These are phyloP conservation scores for Coreoperca whiteheadi DNA, from an alignment of 2,113 vertebrate genomes.

Conservation along the genomic window DNA sequence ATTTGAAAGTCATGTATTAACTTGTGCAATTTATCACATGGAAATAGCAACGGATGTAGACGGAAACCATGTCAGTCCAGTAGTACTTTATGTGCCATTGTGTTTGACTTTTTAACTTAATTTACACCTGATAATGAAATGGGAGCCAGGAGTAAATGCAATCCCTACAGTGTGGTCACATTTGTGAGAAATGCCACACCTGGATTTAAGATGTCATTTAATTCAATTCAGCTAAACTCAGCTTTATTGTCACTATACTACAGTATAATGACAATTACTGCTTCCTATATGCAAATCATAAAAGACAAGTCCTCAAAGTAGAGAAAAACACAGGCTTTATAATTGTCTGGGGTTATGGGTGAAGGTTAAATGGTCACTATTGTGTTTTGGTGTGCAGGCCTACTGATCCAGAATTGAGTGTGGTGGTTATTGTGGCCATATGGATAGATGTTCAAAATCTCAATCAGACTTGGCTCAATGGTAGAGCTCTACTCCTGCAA, in stretches of 20 bases:
- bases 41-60: background rate
- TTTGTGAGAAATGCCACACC: background rate
- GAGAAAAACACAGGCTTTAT: background rate
- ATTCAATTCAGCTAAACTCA: background rate
- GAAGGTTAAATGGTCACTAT: no score
- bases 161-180: no score
- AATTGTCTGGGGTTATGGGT: no score
- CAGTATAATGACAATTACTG: background rate
- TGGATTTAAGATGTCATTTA: background rate
- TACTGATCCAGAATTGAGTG: no score
- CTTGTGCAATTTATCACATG: background rate
- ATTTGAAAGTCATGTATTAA: conserved; percentile 13
- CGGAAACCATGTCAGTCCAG: background rate
- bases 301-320: background rate
- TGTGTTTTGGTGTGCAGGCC: no score
- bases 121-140: background rate
- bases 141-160: background rate
- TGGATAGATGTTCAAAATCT: no score
- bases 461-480: no score
- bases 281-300: background rate
- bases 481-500: no score
- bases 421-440: no score
- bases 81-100: background rate
- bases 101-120: background rate
- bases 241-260: background rate